Evolutionary conservation across 2,888 invertebrate genomes (phyloP).

Genomic region (Pandemis cinnamomeana): DNA sequence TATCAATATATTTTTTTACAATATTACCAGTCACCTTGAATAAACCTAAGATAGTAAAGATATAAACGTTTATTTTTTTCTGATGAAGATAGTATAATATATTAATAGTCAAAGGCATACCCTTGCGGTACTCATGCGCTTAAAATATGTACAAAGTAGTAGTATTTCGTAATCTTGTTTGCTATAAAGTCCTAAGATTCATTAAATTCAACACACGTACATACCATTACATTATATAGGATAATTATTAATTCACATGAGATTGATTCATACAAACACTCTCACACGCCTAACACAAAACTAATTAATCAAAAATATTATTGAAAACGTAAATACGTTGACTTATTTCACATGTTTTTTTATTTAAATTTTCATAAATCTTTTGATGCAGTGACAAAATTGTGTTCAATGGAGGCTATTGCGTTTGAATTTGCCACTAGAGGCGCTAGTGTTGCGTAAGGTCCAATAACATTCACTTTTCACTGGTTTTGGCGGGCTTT

Average conservation of each 20-base stretch:
- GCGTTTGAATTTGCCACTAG: too few relatives aligned
- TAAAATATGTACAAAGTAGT: conserved; percentile 69
- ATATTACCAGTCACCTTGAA: conserved; percentile 42
- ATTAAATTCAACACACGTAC: conserved; percentile 41
- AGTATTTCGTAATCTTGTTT: conserved; percentile 51
- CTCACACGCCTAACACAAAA: conserved; percentile 5
- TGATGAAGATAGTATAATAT: background rate
- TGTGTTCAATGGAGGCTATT: too few relatives aligned
- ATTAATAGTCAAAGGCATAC: conserved; percentile 34
- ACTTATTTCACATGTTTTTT: background rate
- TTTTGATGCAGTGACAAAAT: background rate
- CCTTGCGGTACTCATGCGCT: conserved; percentile 66
- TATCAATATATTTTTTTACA: background rate
- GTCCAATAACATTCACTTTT: too few relatives aligned
- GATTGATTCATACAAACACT: conserved; percentile 26
- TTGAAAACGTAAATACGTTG: background rate
- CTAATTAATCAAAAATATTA: background rate
- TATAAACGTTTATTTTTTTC: background rate
- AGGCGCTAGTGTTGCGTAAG: too few relatives aligned
- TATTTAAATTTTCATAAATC: background rate
- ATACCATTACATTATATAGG: conserved; percentile 30
- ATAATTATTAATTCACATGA: conserved; percentile 34
- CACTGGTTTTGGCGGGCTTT: too few relatives aligned
- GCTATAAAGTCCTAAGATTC: conserved; percentile 56
- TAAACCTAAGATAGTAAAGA: background rate